Evolutionary conservation across 2,888 invertebrate genomes (phyloP), one percentile per base, ranked within the genome.

Genomic region (Eristalis arbustorum): DNA sequence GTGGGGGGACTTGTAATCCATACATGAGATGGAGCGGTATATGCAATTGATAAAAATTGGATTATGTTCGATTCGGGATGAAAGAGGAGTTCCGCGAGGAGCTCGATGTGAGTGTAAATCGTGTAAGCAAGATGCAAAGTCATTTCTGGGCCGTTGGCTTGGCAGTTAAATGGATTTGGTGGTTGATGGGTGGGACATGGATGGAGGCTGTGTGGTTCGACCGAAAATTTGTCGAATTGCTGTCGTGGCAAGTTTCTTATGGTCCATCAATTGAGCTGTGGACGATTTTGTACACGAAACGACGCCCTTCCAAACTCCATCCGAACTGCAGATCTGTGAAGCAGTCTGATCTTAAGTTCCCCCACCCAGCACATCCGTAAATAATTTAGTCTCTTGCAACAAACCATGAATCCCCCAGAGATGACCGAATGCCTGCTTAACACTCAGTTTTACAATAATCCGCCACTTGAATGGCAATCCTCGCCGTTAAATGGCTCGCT

Each of bases 401-500:
- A 0, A 37, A 37, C 8, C 31, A 37, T 37, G 37, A 8, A 37
- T 37, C 13, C 13, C 37, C 13, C 2, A 13, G 37, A 31, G 37
- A 37, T 13, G 11, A 0, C 22, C 13, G 25, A 11, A 67, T 42
- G 2, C 1, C 42, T 42, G 42, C 14, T 42, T n/a, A 42, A 18
- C 49, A 49, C 8, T 10, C 18, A 18, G 18, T 18, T 49, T 8
- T 8, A 13, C n/a, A 6, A 34, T 34, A 57, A 56, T 68, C 14
- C 2, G 8, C 28, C 31, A 22, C 62, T 72, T 62, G 11, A 72
- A 42, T 62, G 71, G 14, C 71, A 62, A 63, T 49, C 10, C 3
- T 8, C 63, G 63, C 56, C 63, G 37, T 63, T 63, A 63, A 61
- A 72, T 63, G 31, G 22, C 34, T 34, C 49, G n/a, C 23, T 69